Evolutionary conservation across 2,888 invertebrate genomes (phyloP), one percentile per base, ranked within the genome.

Genomic region (Drosophila setosimentum): DNA sequence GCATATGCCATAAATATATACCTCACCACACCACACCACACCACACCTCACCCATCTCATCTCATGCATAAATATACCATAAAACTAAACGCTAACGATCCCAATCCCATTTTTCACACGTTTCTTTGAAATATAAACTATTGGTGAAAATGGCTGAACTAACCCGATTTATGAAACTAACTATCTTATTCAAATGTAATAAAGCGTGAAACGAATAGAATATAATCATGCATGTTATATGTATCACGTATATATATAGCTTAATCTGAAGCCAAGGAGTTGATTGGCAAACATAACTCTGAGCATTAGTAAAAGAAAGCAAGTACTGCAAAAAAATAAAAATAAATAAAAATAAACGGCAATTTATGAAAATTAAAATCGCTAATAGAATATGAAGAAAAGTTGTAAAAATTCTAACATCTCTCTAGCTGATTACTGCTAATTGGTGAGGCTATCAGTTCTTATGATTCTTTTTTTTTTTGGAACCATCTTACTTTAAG

Each of bases 11-110:
- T 65, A 62, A 76, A 60, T 63, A 67, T 51, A 61, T 55, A 11
- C 11, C 11, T 5, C 42, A 21, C 11, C 2, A 0, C n/a, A 37
- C 37, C 58, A 21, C 30, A 40, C 21, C 21, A 24, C 33, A 35
- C 32, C 48, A 7, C 18, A 18, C 6, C 21, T 5, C 21, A 42
- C 37, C 13, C 10, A 54, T 37, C 50, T 29, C 49, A 71, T 80
- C 78, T 61, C 71, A 81, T 73, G 55, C 73, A 83, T 78, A 73
- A 80, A 80, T 54, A 45, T 32, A 54, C 61, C 73, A 80, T 69
- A 63, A 80, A 80, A 59, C 54, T 68, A 60, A 73, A 76, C 48
- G 60, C 60, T 66, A 65, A 61, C 63, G 54, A 61, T 67, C 40
- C 50, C 33, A 58, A 57, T 53, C 37, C 63, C 48, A 40, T 61